Evolutionary conservation across 2,113 vertebrate species (phyloP), one percentile per base, ranked within the genome.

Genomic region (Leptodactylus fuscus): DNA sequence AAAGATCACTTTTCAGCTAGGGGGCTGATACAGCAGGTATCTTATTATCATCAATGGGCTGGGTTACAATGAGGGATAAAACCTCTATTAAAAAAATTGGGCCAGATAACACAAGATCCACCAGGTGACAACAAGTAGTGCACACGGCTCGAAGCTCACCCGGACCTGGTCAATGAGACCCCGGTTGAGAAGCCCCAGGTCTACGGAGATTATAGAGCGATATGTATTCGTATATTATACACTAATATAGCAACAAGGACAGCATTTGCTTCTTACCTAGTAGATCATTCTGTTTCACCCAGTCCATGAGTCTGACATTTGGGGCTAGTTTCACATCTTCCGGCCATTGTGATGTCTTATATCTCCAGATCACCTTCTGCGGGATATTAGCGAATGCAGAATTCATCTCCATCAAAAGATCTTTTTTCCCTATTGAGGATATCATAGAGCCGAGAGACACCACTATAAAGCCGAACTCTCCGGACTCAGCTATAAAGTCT

Each of bases 381-480:
- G 90, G 75, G 32, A 93, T 87, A 7, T 5, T 81, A 4, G 87
- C 87, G 77, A 95, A 93, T 38, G 88, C 89, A 4, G 18, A 82
- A 22, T 90, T 91, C 85, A 92, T 88, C 70, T 93, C 92, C 18
- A 88, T 87, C 0, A 93, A n/a, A 0, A 91, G 4, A 1, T 69
- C 62, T 18, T 87, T 83, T 34, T 89, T 38, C 58, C 90, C 89
- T 12, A 88, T 34, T 10, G 81, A 88, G 2, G 88, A 87, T 9
- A 93, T 11, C 88, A 93, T 83, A 2, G 93, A 90, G 0, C 90
- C 90, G 65, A 94, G 82, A 5, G 88, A 81, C 87, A 95, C 91
- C 4, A 92, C 87, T 2, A 91, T 88, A 81, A 94, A 94, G 44
- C 91, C 91, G 0, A 87, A 38, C 27, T 91, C 89, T 81, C 89